phyloP scores from a whole-genome alignment of 2,113 vertebrate species.

The Thalassarche chlororhynchos region DNA sequence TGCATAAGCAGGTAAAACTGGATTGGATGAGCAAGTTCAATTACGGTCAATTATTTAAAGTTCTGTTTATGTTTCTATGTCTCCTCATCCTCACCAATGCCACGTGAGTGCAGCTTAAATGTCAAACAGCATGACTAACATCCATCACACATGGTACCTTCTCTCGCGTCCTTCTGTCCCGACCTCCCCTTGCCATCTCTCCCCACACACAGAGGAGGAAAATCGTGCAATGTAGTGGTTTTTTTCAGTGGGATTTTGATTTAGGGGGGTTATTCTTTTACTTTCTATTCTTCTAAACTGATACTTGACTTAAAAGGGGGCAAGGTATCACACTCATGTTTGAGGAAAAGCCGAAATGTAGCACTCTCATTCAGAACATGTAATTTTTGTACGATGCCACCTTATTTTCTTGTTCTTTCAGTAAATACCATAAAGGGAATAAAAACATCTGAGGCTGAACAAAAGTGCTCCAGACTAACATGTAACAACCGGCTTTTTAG shows the following conservation, averaged over 20 bases:
- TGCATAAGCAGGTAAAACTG: background rate
- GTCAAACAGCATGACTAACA: background rate
- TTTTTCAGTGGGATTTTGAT: background rate
- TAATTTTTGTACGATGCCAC: background rate
- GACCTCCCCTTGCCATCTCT: background rate
- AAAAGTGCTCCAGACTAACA: background rate
- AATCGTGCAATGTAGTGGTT: background rate
- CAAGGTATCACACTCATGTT: background rate
- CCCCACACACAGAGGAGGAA: background rate
- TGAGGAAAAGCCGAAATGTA: background rate
- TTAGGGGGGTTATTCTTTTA: background rate
- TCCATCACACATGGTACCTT: background rate
- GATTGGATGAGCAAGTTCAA: background rate
- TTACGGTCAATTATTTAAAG: background rate
- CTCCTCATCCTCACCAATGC: background rate
- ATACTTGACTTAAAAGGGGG: background rate
- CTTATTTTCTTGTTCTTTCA: slow-evolving; percentile 6
- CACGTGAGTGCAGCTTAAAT: background rate
- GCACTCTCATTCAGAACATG: background rate
- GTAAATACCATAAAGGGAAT: background rate
- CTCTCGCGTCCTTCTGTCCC: background rate
- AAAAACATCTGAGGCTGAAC: background rate
- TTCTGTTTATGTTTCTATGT: background rate
- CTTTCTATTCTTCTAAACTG: background rate
- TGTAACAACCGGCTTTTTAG: background rate